These are phyloP conservation scores for Limnephilus lunatus DNA, from an alignment of 2,888 invertebrate genomes.

Conservation along the genomic window DNA sequence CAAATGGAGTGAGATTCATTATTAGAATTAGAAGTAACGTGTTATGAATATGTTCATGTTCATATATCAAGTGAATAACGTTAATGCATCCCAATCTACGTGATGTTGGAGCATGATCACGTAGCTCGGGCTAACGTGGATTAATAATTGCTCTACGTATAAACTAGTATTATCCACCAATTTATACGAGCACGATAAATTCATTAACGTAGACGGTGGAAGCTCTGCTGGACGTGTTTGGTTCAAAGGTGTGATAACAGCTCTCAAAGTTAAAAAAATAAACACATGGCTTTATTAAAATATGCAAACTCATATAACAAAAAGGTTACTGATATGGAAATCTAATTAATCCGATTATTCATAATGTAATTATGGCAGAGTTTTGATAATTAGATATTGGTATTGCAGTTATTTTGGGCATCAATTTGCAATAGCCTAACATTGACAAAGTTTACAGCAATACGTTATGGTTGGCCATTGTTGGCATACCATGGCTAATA, in stretches of 20 bases:
- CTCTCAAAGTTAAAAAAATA: background rate
- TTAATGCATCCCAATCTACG: conserved; percentile 54
- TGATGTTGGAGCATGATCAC: conserved; percentile 25
- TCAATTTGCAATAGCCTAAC: conserved; percentile 25
- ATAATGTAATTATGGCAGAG: background rate
- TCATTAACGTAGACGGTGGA: conserved; percentile 55
- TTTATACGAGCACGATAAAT: conserved; percentile 62
- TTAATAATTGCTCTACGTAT: conserved; percentile 61
- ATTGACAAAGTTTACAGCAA: conserved; percentile 45
- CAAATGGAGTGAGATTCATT: background rate
- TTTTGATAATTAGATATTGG: background rate
- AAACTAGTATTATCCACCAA: conserved; percentile 62
- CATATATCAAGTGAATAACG: background rate
- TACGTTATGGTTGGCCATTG: conserved; percentile 40
- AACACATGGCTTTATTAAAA: background rate
- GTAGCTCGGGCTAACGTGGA: conserved; percentile 46
- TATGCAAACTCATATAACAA: background rate
- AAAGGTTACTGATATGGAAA: background rate
- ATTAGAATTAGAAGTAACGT: background rate
- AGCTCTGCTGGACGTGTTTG: conserved; percentile 40
- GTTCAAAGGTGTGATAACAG: conserved; percentile 41
- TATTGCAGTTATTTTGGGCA: conserved; percentile 5
- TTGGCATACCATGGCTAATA: conserved; percentile 40
- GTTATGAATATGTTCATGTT: background rate
- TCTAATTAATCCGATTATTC: background rate